These are phyloP conservation scores for Drosophila imparisetae DNA, from an alignment of 2,888 invertebrate species.

Conservation along the genomic window DNA sequence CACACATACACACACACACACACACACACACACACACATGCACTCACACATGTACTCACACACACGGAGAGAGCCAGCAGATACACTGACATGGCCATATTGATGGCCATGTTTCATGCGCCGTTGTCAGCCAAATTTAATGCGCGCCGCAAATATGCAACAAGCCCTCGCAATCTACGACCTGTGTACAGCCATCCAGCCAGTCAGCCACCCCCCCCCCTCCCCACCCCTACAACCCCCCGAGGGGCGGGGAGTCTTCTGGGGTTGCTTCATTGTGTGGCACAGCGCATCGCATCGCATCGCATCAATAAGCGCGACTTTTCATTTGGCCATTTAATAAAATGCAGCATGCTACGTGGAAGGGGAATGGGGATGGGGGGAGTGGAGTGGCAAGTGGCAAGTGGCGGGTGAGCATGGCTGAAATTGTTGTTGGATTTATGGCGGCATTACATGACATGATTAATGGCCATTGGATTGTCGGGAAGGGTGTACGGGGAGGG, in stretches of 20 bases:
- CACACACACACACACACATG: slow-evolving; percentile 12
- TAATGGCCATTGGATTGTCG: slow-evolving; percentile 62
- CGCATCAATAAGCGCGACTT: slow-evolving; percentile 78
- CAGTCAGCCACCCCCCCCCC: not conserved
- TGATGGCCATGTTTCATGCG: slow-evolving; percentile 80
- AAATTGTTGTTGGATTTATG: slow-evolving; percentile 82
- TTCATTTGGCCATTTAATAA: slow-evolving; percentile 81
- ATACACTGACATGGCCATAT: slow-evolving; percentile 73
- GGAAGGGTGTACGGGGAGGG: not conserved
- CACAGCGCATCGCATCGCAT: slow-evolving; percentile 21
- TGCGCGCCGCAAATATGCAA: slow-evolving; percentile 79
- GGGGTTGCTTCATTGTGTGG: slow-evolving; percentile 36
- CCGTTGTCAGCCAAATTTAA: slow-evolving; percentile 80
- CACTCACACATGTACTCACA: not conserved
- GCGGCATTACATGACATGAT: slow-evolving; percentile 82
- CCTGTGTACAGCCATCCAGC: slow-evolving; percentile 4
- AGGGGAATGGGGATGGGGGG: slow-evolving; percentile 12
- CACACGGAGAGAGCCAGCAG: not conserved
- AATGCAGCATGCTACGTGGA: slow-evolving; percentile 62
- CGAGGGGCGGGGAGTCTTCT: slow-evolving; percentile 19
- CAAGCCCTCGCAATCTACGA: slow-evolving; percentile 27
- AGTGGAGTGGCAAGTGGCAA: not conserved
- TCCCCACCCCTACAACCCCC: not conserved
- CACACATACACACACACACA: slow-evolving; percentile 21
- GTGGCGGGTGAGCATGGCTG: slow-evolving; percentile 22